Evolutionary conservation across 2,113 vertebrate species (phyloP).

Genomic region (Muscicapa adusta): DNA sequence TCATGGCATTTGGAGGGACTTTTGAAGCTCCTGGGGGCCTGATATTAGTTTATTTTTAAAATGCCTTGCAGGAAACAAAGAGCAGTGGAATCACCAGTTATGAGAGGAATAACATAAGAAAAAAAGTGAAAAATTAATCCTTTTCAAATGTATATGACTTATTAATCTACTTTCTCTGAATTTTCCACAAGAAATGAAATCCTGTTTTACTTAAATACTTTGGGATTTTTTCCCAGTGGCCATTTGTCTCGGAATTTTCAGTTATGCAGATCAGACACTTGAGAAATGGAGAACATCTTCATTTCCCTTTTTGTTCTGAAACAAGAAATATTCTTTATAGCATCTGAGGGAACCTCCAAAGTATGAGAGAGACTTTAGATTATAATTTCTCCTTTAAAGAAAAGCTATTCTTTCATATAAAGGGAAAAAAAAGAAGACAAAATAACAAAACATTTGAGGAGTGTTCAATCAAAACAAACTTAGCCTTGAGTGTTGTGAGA

Average conservation of each 20-base stretch:
- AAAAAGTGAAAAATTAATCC: not conserved
- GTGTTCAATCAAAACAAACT: constrained; percentile 43
- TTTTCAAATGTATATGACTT: not conserved
- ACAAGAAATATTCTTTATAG: not conserved
- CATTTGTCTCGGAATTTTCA: not conserved
- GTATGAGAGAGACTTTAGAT: not conserved
- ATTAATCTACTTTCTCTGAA: not conserved
- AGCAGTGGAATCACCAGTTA: not conserved
- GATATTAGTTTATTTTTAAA: not conserved
- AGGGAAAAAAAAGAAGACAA: not conserved
- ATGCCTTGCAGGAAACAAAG: not conserved
- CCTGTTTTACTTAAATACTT: not conserved
- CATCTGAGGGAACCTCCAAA: not conserved
- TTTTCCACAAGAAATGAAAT: not conserved
- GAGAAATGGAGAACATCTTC: not conserved
- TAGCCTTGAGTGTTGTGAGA: constrained; percentile 19
- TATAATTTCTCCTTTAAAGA: not conserved
- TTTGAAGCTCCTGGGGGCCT: not conserved
- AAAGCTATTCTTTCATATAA: not conserved
- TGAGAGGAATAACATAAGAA: not conserved
- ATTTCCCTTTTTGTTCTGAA: constrained; percentile 20
- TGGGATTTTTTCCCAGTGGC: not conserved
- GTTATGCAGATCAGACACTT: not conserved
- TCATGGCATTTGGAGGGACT: not conserved
- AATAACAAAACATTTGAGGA: not conserved